Percentiles rank a stretch among this genome's conserved stretches.
Evolutionary conservation across 2,113 vertebrate genomes (phyloP).

Genomic region (Aix galericulata): DNA sequence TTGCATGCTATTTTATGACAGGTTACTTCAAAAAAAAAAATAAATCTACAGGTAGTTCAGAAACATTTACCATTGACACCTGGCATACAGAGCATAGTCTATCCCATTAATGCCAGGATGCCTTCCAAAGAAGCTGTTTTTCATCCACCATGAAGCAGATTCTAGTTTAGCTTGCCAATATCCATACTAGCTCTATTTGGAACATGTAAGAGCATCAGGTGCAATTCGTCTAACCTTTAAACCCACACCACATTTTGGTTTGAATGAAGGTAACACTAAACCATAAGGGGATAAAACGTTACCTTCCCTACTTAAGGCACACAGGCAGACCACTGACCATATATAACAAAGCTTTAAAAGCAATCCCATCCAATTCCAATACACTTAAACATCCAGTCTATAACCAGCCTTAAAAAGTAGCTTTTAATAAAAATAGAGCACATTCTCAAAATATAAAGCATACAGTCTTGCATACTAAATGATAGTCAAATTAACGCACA

Average conservation of each 20-base stretch:
- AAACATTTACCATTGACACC: rapidly evolving
- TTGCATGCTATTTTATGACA: neutral
- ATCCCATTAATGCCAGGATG: rapidly evolving
- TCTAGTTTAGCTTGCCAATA: neutral
- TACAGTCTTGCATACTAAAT: slow-evolving; percentile 13
- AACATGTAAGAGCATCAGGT: neutral
- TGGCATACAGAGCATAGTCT: neutral
- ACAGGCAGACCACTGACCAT: neutral
- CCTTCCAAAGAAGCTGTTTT: neutral
- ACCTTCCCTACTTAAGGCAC: neutral
- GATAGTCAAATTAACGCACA: neutral
- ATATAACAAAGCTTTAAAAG: neutral
- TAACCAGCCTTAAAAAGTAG: slow-evolving; percentile 10
- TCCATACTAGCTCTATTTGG: neutral
- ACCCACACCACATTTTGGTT: neutral
- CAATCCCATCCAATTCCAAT: neutral
- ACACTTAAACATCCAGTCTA: neutral
- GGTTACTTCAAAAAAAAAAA: neutral
- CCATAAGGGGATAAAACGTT: neutral
- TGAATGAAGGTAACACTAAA: neutral
- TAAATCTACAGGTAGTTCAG: neutral
- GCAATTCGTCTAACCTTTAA: neutral
- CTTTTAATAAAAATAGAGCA: slow-evolving; percentile 66
- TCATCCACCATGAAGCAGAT: neutral
- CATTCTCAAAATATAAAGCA: slow-evolving; percentile 42